Base-by-base conservation (phyloP, 2,797 vertebrate species). In the Cuculus canorus region DNA sequence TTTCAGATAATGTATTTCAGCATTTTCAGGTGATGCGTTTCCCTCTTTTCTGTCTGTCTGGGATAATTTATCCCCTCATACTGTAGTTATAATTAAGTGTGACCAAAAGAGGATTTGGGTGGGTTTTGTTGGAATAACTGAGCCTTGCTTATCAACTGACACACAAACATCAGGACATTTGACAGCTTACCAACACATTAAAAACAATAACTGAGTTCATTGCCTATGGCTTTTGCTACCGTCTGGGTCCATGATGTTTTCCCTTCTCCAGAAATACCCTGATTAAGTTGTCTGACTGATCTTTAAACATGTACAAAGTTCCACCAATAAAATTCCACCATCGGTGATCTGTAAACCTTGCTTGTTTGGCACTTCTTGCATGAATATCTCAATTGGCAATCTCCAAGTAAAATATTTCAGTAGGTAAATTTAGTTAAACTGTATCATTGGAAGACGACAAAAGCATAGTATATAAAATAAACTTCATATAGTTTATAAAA, bases 321-420 rank as follows among this genome's bases (percentile, higher is more conserved):
- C 65, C 50, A 64, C 54, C 88, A 96, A 96, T 82, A 70, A 77
- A 92, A 95, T 96, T 85, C 88, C 95, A 91, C 45, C 63, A n/a
- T 52, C 86, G 54, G 75, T 92, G 93, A 97, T 81, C 65, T 92
- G 89, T 88, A 95, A 93, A 92, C 69, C 24, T 28, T 45, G 30
- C 3, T 4, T 61, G 69, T 88, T 86, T 89, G 73, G 92, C 77
- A 96, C 90, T 10, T 95, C 89, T 87, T 68, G 89, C 91, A 57
- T 61, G 59, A 93, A 71, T 56, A 93, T 27, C 64, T 96, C 50
- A 63, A 82, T 66, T 81, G 66, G 41, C 13, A 95, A 73, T 52
- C 64, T 72, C 68, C 91, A 93, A 82, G 78, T 35, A 79, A 92
- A 92, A 81, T 68, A 87, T 82, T 94, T 90, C 73, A 72, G n/a